Evolutionary conservation across 2,113 vertebrate species (phyloP).

Genomic region (Forbesichthys agassizii): DNA sequence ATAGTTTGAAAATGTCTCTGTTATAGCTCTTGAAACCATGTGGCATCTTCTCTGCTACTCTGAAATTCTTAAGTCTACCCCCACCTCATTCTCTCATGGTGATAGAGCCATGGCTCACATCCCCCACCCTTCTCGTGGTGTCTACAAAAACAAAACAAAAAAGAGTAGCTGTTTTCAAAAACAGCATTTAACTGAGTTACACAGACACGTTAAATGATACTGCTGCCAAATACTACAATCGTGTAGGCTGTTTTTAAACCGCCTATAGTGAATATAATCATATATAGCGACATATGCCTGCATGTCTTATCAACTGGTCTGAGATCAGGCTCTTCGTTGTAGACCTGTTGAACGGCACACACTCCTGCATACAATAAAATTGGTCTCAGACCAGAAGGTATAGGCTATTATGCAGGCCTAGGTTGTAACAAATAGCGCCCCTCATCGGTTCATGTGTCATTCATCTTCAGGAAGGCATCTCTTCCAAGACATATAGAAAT

Average conservation of each 20-base stretch:
- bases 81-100: slow-evolving; percentile 22
- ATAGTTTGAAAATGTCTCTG: not conserved
- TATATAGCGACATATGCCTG: too few species aligned
- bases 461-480: not conserved
- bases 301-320: slow-evolving; percentile 18
- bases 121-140: slow-evolving; percentile 43
- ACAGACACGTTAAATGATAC: not conserved
- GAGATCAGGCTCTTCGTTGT: slow-evolving; percentile 18
- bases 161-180: not conserved
- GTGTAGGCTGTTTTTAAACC: not conserved
- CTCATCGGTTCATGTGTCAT: slow-evolving; percentile 14
- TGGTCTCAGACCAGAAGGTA: slow-evolving; percentile 36
- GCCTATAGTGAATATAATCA: not conserved
- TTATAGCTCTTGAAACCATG: slow-evolving; percentile 40
- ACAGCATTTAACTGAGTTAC: not conserved
- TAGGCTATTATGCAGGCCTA: not conserved
- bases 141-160: not conserved
- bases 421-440: slow-evolving; percentile 36
- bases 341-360: not conserved
- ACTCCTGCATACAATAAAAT: not conserved
- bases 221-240: too few species aligned
- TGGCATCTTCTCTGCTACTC: slow-evolving; percentile 36
- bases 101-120: slow-evolving; percentile 61
- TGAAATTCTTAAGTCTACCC: slow-evolving; percentile 32
- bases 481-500: not conserved